Percentiles rank a stretch among this genome's conserved stretches.
phyloP scores from a whole-genome alignment of 2,113 vertebrate species.

The Panthera tigris region DNA sequence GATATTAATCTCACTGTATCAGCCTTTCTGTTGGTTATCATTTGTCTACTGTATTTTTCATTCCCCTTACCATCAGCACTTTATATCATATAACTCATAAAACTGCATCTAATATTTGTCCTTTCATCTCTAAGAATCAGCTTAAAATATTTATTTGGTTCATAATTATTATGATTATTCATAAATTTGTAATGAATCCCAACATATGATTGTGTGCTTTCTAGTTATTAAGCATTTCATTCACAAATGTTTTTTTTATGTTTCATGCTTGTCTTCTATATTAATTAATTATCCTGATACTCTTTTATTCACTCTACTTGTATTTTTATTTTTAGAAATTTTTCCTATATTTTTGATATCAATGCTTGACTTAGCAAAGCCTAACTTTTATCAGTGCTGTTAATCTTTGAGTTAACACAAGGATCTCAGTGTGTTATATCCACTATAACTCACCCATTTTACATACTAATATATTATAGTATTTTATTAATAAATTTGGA shows the following conservation, averaged over 20 bases:
- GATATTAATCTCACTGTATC: background rate
- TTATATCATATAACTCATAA: background rate
- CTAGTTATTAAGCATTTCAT: background rate
- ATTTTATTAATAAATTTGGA: background rate
- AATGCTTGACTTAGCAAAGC: background rate
- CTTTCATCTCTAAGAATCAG: background rate
- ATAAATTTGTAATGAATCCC: background rate
- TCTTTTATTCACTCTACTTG: background rate
- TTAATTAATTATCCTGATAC: background rate
- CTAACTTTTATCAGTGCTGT: background rate
- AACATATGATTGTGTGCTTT: background rate
- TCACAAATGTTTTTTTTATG: background rate
- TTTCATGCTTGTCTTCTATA: background rate
- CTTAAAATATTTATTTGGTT: background rate
- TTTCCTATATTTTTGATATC: background rate
- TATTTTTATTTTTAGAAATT: background rate
- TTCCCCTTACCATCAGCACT: background rate
- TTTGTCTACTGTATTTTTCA: background rate
- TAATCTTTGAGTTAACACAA: background rate
- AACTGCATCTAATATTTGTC: background rate
- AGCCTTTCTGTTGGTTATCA: background rate
- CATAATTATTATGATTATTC: background rate
- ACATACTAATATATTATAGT: background rate
- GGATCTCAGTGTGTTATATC: background rate
- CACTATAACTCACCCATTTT: background rate